phyloP scores from a whole-genome alignment of 1,140 invertebrate species.

The Polypedilum pembai region DNA sequence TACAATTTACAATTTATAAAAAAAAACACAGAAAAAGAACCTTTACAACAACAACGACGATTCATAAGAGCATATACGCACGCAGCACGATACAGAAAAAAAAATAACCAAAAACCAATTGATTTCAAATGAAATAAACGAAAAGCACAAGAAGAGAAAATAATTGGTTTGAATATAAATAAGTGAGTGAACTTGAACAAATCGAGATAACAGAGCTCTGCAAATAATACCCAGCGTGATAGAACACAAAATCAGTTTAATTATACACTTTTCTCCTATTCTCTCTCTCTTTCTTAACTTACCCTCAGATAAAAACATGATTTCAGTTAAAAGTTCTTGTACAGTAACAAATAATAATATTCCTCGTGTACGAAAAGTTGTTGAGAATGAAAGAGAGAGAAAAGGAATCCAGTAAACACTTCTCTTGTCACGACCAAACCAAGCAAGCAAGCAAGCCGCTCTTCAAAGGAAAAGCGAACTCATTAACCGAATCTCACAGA shows the following conservation, averaged over 20 bases:
- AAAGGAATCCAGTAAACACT: neutral
- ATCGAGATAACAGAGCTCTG: conserved; percentile 16
- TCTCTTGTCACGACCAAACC: no score
- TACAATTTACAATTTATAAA: conserved; percentile 20
- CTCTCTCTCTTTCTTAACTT: no score
- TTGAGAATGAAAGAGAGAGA: neutral
- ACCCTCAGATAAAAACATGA: no score
- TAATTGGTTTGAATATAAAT: neutral
- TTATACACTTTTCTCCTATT: neutral
- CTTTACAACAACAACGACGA: neutral
- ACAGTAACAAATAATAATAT: neutral
- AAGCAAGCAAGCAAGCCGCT: no score
- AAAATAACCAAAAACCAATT: neutral
- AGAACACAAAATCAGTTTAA: conserved; percentile 18
- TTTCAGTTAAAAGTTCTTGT: no score
- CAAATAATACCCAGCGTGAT: conserved; percentile 11
- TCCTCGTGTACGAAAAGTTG: neutral
- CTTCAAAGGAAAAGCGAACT: no score
- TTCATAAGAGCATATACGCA: conserved; percentile 6
- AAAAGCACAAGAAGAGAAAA: neutral
- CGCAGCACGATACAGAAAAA: neutral
- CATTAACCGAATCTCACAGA: no score
- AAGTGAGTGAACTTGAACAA: conserved; percentile 12
- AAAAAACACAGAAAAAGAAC: neutral
- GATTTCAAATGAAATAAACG: conserved; percentile 17